A percentile compares a stretch with the other conserved stretches of the same genome.
phyloP scores from a whole-genome alignment of 2,888 invertebrate species.

The Hemicrepidius hirtus region DNA sequence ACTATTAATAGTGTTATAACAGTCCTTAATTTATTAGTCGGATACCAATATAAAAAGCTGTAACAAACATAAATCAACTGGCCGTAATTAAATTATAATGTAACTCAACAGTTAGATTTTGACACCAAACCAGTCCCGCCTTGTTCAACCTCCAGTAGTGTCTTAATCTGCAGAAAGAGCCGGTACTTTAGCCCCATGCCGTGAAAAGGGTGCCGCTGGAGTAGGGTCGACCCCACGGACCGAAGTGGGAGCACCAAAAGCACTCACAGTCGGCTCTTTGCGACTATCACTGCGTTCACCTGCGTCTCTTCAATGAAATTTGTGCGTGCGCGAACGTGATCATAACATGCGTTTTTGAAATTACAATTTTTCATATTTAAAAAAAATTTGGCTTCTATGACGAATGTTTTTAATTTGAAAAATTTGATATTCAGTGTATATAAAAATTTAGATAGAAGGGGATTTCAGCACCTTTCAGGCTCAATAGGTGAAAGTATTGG shows the following conservation, averaged over 20 bases:
- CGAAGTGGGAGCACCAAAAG: conserved; percentile 55
- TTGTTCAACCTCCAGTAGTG: conserved; percentile 37
- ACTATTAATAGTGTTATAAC: too few species aligned
- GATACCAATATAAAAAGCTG: too few species aligned
- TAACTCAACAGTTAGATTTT: conserved; percentile 2
- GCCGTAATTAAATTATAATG: background rate
- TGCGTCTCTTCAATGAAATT: conserved; percentile 38
- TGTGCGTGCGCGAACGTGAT: conserved; percentile 34
- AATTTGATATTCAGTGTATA: background rate
- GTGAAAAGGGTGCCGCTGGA: conserved; percentile 50
- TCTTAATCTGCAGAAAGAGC: conserved; percentile 45
- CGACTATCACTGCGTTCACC: conserved; percentile 42
- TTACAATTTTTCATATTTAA: background rate
- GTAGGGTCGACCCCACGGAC: conserved; percentile 56
- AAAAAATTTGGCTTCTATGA: background rate
- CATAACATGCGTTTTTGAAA: background rate
- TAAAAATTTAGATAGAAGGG: background rate
- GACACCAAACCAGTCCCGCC: conserved; percentile 25
- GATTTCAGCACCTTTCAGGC: background rate
- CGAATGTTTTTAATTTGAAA: background rate
- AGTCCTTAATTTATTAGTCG: too few species aligned
- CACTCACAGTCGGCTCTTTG: conserved; percentile 49
- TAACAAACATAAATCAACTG: background rate
- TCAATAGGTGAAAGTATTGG: conserved; percentile 3
- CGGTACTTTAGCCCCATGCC: conserved; percentile 52